These are phyloP conservation scores for Coelogynopora nodosa DNA, from an alignment of 2,888 invertebrate genomes.

Conservation along the genomic window DNA sequence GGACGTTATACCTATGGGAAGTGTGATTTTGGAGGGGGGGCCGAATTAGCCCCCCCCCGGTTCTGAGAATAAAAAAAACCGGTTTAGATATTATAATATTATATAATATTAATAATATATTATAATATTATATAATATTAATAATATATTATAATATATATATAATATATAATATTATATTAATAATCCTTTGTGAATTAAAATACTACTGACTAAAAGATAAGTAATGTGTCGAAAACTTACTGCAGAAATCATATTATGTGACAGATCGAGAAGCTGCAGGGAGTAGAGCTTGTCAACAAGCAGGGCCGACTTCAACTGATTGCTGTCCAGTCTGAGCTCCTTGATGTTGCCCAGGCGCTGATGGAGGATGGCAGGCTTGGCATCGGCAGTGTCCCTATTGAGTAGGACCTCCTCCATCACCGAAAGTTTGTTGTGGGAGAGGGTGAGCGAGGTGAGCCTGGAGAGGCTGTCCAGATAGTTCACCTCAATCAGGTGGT, in stretches of 20 bases:
- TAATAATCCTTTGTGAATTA: too few species aligned
- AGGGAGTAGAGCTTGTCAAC: constrained; percentile 74
- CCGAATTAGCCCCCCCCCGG: too few species aligned
- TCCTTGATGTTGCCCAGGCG: neutral
- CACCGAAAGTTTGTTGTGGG: neutral
- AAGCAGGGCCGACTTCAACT: neutral
- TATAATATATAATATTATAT: neutral
- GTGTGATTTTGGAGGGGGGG: too few species aligned
- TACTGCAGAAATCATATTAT: constrained; percentile 76
- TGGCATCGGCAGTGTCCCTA: neutral
- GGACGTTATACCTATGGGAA: too few species aligned
- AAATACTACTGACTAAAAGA: neutral
- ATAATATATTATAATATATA: too few species aligned
- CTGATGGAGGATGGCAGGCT: neutral
- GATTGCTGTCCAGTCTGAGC: neutral
- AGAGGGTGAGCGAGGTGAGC: neutral
- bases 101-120: too few species aligned
- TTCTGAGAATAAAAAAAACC: neutral
- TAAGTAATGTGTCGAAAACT: constrained; percentile 38
- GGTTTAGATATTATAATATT: neutral
- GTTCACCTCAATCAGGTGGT: constrained; percentile 66
- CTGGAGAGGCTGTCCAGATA: neutral
- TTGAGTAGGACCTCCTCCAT: neutral
- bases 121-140: too few species aligned
- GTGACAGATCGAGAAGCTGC: constrained; percentile 78